These are phyloP conservation scores for Cydia splendana DNA, from an alignment of 1,140 invertebrate genomes.

Conservation along the genomic window DNA sequence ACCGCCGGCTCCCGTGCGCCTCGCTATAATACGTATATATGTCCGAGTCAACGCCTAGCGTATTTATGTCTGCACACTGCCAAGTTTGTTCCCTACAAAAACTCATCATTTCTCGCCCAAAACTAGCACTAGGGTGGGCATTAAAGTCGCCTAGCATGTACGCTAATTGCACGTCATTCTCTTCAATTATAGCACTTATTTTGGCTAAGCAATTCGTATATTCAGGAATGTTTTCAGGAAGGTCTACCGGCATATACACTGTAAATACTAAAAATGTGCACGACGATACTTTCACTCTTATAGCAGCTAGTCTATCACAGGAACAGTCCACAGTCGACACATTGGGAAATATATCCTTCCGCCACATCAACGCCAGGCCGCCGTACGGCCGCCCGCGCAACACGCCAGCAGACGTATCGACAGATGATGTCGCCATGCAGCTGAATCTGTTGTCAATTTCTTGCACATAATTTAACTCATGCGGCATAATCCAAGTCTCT, in stretches of 20 bases:
- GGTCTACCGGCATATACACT: conserved; percentile 1
- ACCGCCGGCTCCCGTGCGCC: no score
- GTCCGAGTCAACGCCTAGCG: no score
- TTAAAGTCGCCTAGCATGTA: conserved; percentile 17
- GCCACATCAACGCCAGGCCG: conserved; percentile 19
- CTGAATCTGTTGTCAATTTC: background rate
- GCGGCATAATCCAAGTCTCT: background rate
- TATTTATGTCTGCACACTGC: no score
- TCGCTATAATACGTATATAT: no score
- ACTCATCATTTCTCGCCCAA: no score
- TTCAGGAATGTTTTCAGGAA: background rate
- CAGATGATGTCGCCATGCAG: background rate
- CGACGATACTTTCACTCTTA: background rate
- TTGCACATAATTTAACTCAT: background rate
- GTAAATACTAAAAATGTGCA: background rate
- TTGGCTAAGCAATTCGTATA: background rate
- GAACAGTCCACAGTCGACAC: background rate
- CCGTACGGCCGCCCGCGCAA: conserved; percentile 27
- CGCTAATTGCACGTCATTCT: background rate
- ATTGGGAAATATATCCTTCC: background rate
- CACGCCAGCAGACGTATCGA: conserved; percentile 10
- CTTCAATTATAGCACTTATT: conserved; percentile 3
- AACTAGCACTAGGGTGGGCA: no score
- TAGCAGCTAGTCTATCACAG: background rate
- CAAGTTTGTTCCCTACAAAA: no score